Base-by-base conservation (phyloP, 92 coral and sea anemone species). In the Montipora capitata region DNA sequence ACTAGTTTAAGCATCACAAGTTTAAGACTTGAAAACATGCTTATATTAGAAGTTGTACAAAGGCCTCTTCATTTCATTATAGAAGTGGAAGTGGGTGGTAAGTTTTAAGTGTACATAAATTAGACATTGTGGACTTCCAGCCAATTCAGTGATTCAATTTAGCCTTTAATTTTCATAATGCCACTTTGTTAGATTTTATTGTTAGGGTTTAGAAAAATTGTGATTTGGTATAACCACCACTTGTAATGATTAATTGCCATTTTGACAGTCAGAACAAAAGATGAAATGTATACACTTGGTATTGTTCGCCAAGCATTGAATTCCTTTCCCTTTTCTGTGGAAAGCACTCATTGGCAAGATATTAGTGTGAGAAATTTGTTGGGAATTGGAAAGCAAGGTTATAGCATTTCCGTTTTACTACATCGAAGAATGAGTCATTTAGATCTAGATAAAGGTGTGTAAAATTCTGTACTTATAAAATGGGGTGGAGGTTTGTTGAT, bases 31-130 rank as follows among this genome's bases (percentile, higher is more conserved):
- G 40, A 20, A 54, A 49, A 5, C 13, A 82, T 82, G 87, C 78
- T 82, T 72, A 82, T 54, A 72, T 82, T 82, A 57, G 87, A 82
- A n/a, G 61, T 82, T 41, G 69, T 82, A 6, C 45, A 57, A 82
- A 40, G 71, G 8, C 88, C 88, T 67, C 74, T 74, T 74, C 81
- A 63, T 6, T 84, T 84, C 27, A 10, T 66, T n/a, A 84, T 84
- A 17, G 81, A 73, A 41, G 82, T 84, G 4, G 88, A 84, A 52
- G 88, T 84, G 13, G 88, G 81, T 45, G 88, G 88, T 74, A 45
- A 84, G 88, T 74, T 57, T 7, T 52, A 10, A n/a, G 54, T 71
- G 78, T 20, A 5, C 74, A 11, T 43, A 35, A 42, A 57, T 17
- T 45, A 70, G 87, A 12, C 14, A 72, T 2, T 54, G 78, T 27